Base-by-base conservation (phyloP, 2,888 invertebrate species). In the Thera britannica region DNA sequence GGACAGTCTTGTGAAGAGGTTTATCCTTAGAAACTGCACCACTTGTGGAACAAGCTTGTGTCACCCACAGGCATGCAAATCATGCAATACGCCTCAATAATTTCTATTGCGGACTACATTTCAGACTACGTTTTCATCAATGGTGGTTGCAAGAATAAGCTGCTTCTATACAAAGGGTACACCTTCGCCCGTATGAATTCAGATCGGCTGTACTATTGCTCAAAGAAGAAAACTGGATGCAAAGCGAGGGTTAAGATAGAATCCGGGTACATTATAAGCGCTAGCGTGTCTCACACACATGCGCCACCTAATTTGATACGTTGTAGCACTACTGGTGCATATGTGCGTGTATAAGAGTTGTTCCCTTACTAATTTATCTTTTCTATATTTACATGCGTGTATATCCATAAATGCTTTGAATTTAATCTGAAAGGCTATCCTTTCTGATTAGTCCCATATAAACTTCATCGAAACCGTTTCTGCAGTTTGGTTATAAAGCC, bases 161-260 rank as follows among this genome's bases (percentile, higher is more conserved):
- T 84, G 2, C 70, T 70, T 44, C 52, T 67, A 5, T 65, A 61
- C 44, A 34, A 61, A 44, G 72, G 79, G 0, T 84, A 80, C 57
- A 86, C 85, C 0, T 86, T 79, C 70, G 77, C 83, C 0, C 80
- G 77, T 58, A 78, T 75, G 68, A 76, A 77, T 36, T 76, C 76
- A 34, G 74, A 70, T 8, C 78, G 59, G 6, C 56, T 78, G 41
- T 86, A 82, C 83, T 86, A 85, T 65, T 87, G 86, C 49, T 86
- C 86, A 0, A 80, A 75, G 59, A 84, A 80, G 73, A 77, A 74
- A 51, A 68, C 41, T 0, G 82, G 81, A 2, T 86, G 86, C 67
- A 83, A 79, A 57, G 71, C 71, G 2, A 71, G 52, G 38, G 44
- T 74, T 3, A 61, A 46, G 62, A 64, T 69, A 48, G 57, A 63